These are phyloP conservation scores for Phoeniculus purpureus DNA, from an alignment of 2,797 vertebrate species.

Conservation along the genomic window DNA sequence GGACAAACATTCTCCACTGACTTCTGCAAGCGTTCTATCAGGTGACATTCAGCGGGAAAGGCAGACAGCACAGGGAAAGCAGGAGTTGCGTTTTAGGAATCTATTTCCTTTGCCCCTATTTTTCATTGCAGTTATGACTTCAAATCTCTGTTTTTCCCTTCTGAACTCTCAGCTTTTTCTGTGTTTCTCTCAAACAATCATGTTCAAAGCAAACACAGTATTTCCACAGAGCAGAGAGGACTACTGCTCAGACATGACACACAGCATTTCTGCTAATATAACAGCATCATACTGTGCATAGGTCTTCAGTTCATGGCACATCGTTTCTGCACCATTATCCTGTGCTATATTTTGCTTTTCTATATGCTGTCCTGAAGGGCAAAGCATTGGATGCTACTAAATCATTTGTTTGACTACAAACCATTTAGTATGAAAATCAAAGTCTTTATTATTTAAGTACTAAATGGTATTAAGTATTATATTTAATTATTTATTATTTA, in stretches of 20 bases:
- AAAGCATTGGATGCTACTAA: neutral
- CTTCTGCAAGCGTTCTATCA: neutral
- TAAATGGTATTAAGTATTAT: no score
- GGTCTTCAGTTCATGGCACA: rapidly evolving
- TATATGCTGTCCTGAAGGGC: neutral
- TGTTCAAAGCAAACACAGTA: neutral
- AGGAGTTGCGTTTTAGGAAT: neutral
- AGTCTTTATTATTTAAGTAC: no score
- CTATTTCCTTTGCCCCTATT: neutral
- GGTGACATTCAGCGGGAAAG: rapidly evolving
- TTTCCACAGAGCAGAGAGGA: neutral
- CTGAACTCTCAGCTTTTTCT: neutral
- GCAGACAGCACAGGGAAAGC: neutral
- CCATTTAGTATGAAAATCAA: neutral
- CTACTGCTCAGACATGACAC: neutral
- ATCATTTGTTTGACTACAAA: neutral
- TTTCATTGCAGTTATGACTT: neutral
- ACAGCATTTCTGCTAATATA: neutral
- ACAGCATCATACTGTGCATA: rapidly evolving
- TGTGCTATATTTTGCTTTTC: neutral
- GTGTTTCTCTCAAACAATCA: neutral
- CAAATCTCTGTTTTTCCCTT: neutral
- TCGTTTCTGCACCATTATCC: neutral
- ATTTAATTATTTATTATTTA: no score
- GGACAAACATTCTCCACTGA: neutral